A percentile compares a stretch with the other conserved stretches of the same genome.
These are phyloP conservation scores for Enoplosus armatus DNA, from an alignment of 2,797 vertebrate genomes.

Conservation along the genomic window DNA sequence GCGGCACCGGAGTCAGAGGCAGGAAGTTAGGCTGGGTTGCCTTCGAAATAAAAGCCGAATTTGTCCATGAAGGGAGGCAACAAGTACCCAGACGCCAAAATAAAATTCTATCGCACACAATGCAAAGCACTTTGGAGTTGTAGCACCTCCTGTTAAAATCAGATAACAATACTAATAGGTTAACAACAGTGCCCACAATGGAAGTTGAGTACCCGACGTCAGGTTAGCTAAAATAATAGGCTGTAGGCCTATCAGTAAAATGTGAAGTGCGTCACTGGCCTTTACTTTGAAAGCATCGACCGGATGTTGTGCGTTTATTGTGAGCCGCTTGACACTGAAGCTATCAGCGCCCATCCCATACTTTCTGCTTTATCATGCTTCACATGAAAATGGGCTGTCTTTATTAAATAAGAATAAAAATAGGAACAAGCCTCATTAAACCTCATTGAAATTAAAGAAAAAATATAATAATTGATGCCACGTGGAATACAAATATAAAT, in stretches of 20 bases:
- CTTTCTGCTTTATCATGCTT: slow-evolving; percentile 79
- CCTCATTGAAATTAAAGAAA: background rate
- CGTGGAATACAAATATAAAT: background rate
- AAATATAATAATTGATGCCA: too few species aligned
- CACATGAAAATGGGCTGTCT: slow-evolving; percentile 28
- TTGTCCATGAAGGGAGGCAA: rapidly evolving
- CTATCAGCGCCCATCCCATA: slow-evolving; percentile 45
- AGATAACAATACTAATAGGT: rapidly evolving
- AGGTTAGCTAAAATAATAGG: rapidly evolving
- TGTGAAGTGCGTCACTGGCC: background rate
- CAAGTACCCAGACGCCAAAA: background rate
- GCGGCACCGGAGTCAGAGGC: background rate
- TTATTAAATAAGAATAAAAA: background rate
- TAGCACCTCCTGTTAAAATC: rapidly evolving
- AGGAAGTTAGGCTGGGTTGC: slow-evolving; percentile 2
- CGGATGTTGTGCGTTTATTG: slow-evolving; percentile 23
- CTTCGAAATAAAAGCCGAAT: slow-evolving; percentile 60
- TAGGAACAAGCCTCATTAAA: background rate
- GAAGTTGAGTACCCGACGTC: rapidly evolving
- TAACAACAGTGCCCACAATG: rapidly evolving
- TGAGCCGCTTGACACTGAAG: background rate
- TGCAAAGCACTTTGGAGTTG: rapidly evolving
- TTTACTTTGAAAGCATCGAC: slow-evolving; percentile 45
- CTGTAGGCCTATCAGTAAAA: rapidly evolving
- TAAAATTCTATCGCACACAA: rapidly evolving